Evolutionary conservation across 23 tunicate species (phyloP), one percentile per base, ranked within the genome.

Genomic region (Trididemnum clinides): DNA sequence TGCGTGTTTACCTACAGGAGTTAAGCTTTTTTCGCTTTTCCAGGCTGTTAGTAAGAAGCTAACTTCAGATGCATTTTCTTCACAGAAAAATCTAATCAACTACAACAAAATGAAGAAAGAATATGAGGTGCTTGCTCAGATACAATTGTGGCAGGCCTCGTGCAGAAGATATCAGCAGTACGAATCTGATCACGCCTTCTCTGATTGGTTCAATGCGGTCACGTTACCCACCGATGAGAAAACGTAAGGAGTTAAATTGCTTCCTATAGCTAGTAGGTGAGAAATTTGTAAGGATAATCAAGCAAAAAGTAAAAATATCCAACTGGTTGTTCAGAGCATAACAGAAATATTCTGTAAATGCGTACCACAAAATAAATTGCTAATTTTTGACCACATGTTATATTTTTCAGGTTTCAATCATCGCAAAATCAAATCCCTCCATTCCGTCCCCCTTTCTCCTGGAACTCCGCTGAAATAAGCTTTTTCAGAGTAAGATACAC

Each of bases 131-230:
- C 69, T 96, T 80, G 96, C 97, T 0, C 98, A 93, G 80, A 87
- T 93, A 23, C 98, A 93, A 28, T 57, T 88, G 31, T 93, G 92
- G 93, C 98, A 93, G 88, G 98, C 87, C 25, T 88, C 98, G 23
- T 88, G 93, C 44, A 50, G 87, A 31, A 72, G 90, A 32, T 93
- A 88, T 44, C 90, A 88, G 37, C 79, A 88, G 30, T 77, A 87
- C 0, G 86, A 76, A 28, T 50, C 90, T 39, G 91, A 87, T 54
- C 33, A 35, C 33, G 34, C 34, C 51, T 92, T 92, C 49, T 20
- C 50, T 51, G 81, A 82, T 39, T 92, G 97, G 97, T 92, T 92
- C 34, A 57, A 69, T 33, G 87, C 97, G 0, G 63, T 92, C 88
- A 82, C 88, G 72, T 35, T 87, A 64, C 96, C 89, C n/a, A 80